A percentile compares a stretch with the other conserved stretches of the same genome.
These are phyloP conservation scores for Acrobasis suavella DNA, from an alignment of 2,888 invertebrate genomes.

Conservation along the genomic window DNA sequence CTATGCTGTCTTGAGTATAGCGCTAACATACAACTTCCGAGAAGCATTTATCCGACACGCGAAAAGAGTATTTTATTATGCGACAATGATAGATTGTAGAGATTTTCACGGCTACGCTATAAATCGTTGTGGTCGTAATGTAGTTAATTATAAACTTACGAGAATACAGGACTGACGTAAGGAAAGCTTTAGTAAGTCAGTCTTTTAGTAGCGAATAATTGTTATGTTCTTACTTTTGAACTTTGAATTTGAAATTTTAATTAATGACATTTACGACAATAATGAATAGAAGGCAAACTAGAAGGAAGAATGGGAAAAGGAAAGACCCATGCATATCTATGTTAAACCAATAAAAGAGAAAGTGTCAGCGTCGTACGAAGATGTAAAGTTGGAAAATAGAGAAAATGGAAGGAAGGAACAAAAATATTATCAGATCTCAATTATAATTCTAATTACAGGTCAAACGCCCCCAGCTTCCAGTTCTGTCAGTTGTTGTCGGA, in stretches of 20 bases:
- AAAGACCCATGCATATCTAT: too few species aligned
- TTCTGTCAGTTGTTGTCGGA: neutral
- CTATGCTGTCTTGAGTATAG: neutral
- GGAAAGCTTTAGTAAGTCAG: neutral
- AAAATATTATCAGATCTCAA: neutral
- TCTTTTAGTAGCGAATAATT: too few species aligned
- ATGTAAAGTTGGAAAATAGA: too few species aligned
- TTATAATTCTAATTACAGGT: neutral
- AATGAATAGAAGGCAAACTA: too few species aligned
- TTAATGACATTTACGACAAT: too few species aligned
- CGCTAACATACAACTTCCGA: constrained; percentile 10
- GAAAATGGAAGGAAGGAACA: neutral
- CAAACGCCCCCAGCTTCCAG: neutral
- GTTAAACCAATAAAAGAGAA: too few species aligned
- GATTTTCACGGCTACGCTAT: constrained; percentile 8
- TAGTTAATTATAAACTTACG: constrained; percentile 16
- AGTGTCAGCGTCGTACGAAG: too few species aligned
- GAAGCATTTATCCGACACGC: constrained; percentile 2
- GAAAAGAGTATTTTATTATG: constrained; percentile 8
- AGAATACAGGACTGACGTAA: neutral
- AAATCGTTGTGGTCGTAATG: constrained; percentile 14
- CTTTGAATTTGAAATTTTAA: too few species aligned
- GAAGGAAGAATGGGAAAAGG: too few species aligned
- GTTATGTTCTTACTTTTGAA: too few species aligned
- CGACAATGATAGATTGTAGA: constrained; percentile 13